A percentile compares a stretch with the other conserved stretches of the same genome.
Conservation (phyloP, 2,888 invertebrate species). For the Lithophane ornitopus region DNA sequence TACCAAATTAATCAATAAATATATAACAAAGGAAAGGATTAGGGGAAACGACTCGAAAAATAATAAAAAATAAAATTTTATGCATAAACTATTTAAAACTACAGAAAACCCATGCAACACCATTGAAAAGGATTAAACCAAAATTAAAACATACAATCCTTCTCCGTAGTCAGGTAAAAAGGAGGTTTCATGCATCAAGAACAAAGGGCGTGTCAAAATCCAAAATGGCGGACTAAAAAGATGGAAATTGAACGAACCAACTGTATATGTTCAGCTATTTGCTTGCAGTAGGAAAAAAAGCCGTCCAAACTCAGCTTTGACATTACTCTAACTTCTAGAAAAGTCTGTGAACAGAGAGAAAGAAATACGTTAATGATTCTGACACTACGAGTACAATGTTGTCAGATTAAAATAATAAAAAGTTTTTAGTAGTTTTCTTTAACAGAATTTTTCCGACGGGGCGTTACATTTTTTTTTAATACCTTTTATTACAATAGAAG, state of each 20-base stretch:
- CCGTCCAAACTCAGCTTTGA: constrained; percentile 90
- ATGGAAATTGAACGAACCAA: constrained; percentile 86
- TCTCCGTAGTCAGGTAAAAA: neutral
- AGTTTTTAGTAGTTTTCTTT: constrained; percentile 23
- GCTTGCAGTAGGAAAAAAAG: constrained; percentile 91
- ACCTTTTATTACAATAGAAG: neutral
- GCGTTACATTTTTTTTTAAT: neutral
- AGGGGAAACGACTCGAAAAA: neutral
- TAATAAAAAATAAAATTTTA: neutral
- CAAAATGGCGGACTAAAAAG: constrained; percentile 66
- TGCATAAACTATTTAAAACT: neutral
- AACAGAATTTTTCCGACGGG: constrained; percentile 6
- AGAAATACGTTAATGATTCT: constrained; percentile 77
- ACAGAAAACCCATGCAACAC: neutral
- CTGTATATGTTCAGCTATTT: constrained; percentile 90
- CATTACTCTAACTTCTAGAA: constrained; percentile 84
- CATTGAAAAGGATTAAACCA: neutral
- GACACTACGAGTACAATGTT: constrained; percentile 56
- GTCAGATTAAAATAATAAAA: constrained; percentile 41
- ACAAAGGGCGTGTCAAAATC: constrained; percentile 60
- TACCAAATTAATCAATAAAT: neutral
- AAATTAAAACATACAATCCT: constrained; percentile 31
- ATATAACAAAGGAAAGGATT: neutral
- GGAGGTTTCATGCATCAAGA: constrained; percentile 33
- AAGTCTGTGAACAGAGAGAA: constrained; percentile 87